These are phyloP conservation scores for Polyommatus icarus DNA, from an alignment of 2,888 invertebrate species.

Conservation along the genomic window DNA sequence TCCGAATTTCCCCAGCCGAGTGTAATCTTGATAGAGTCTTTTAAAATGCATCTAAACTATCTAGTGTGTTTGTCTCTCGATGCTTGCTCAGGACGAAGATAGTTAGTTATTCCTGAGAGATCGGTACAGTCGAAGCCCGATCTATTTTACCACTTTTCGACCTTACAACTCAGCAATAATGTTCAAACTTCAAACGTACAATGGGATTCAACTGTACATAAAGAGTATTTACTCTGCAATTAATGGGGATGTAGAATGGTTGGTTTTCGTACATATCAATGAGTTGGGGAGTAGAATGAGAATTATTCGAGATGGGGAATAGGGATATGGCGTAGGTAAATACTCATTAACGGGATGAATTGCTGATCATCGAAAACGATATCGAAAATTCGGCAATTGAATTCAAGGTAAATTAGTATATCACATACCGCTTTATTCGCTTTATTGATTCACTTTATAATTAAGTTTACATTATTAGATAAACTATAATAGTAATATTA, in stretches of 20 bases:
- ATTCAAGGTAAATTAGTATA: slow-evolving; percentile 7
- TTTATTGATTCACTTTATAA: slow-evolving; percentile 2
- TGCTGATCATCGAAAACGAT: slow-evolving; percentile 16
- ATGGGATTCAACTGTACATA: background rate
- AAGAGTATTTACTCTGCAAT: background rate
- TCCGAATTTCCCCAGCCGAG: slow-evolving; percentile 22
- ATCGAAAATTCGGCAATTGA: slow-evolving; percentile 16
- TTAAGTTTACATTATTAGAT: background rate
- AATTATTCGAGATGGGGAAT: background rate
- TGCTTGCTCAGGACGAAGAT: background rate
- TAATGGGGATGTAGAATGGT: slow-evolving; percentile 1
- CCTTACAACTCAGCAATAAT: background rate
- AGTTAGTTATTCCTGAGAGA: background rate
- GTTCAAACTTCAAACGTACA: background rate
- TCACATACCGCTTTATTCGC: background rate
- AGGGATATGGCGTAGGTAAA: slow-evolving; percentile 10
- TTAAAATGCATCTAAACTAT: slow-evolving; percentile 19
- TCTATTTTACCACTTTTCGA: background rate
- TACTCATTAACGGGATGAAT: slow-evolving; percentile 26
- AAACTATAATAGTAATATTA: background rate
- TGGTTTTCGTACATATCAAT: background rate
- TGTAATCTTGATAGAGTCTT: slow-evolving; percentile 17
- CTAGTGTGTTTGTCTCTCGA: background rate
- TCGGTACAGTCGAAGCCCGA: background rate
- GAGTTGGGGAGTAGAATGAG: background rate